Conservation (phyloP, 2,113 vertebrate genomes). For the Bufo bufo region DNA sequence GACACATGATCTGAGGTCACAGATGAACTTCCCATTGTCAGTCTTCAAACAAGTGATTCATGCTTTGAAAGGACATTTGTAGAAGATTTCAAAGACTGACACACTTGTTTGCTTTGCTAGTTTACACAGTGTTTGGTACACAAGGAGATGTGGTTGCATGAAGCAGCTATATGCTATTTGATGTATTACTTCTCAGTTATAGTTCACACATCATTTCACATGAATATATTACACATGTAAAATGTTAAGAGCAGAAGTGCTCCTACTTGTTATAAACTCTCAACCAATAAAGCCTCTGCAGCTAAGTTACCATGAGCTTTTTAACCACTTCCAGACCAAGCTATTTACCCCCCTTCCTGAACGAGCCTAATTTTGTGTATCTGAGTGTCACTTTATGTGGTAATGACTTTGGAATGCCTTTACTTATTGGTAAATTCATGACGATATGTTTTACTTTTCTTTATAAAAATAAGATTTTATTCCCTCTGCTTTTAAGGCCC, state of each 20-base stretch:
- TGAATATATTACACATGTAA: constrained; percentile 2
- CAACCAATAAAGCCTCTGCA: neutral
- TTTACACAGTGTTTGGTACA: neutral
- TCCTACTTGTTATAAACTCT: neutral
- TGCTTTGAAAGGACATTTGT: neutral
- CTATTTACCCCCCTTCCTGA: no score
- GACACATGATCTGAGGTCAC: neutral
- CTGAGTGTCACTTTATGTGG: no score
- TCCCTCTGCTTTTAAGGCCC: no score
- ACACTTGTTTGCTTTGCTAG: neutral
- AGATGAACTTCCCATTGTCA: neutral
- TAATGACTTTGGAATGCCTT: no score
- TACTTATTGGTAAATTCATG: no score
- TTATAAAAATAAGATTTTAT: no score
- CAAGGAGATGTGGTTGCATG: neutral
- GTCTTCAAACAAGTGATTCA: neutral
- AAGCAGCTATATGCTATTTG: neutral
- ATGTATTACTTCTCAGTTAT: neutral
- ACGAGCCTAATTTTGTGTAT: no score
- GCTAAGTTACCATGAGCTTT: neutral
- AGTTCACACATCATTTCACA: neutral
- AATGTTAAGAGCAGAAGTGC: neutral
- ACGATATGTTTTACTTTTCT: no score
- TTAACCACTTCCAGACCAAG: neutral
- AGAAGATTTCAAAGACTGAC: neutral